Base-by-base conservation (phyloP, 2,888 invertebrate species). In the Xestia ashworthii region DNA sequence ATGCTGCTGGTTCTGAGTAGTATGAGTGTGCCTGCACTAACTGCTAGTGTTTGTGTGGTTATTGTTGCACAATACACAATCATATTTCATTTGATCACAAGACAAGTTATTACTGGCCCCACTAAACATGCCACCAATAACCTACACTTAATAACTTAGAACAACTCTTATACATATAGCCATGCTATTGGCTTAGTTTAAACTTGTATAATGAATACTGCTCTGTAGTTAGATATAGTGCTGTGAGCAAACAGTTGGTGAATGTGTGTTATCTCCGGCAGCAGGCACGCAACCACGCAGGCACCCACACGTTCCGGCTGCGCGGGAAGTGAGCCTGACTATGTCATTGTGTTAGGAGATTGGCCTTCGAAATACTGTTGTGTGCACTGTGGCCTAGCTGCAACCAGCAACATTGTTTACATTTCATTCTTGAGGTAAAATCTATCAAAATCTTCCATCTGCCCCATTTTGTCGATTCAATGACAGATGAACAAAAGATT, bases 221-320 rank as follows among this genome's bases (percentile, higher is more conserved):
- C 8, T 22, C n/a, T n/a, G 12, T 14, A n/a, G n/a, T 44, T 16
- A 41, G 9, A 9, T 44, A 44, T n/a, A 46, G 32, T 68, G 60
- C 53, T 41, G 14, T 79, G 41, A 1, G 5, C n/a, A 55, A 12
- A 55, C 41, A 64, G n/a, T 48, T 19, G 25, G 46, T 74, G 53
- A 64, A 41, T 65, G 9, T 66, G 6, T 50, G 66, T 71, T 83
- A 80, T 81, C 84, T 66, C 3, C 5, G 14, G 41, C n/a, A 0
- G 46, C 38, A 58, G 12, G 25, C 22, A 19, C 0, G 1, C 58
- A 38, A 8, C 22, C 81, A 19, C 0, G 1, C 55, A 38, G 8
- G 25, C 74, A 44, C 78, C 80, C 84, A 71, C 80, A 55, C 1
- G 0, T 60, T 67, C 84, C 48, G 14, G 44, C 32, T 22, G 60